phyloP scores from a whole-genome alignment of 2,888 invertebrate species.

The Hemistola chrysoprasaria region DNA sequence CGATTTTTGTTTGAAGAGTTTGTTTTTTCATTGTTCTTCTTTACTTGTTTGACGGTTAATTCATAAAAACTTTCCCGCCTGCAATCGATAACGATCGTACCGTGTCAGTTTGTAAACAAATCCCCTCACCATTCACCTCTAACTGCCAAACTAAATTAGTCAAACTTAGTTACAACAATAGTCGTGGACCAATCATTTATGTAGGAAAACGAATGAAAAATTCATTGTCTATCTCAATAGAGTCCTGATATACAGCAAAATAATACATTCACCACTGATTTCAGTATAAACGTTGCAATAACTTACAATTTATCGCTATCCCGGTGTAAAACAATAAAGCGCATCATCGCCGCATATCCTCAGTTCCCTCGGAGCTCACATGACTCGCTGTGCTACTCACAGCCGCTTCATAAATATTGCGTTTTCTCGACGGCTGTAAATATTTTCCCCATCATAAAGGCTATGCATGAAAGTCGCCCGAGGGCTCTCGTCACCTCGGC shows the following conservation, averaged over 20 bases:
- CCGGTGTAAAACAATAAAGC: constrained; percentile 60
- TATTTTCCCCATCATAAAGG: constrained; percentile 74
- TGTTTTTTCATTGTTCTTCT: constrained; percentile 83
- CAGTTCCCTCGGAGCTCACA: constrained; percentile 46
- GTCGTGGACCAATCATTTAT: not conserved
- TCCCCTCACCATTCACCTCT: constrained; percentile 30
- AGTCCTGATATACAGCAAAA: not conserved
- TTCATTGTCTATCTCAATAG: constrained; percentile 6
- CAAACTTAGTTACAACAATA: too few species aligned
- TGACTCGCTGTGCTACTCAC: constrained; percentile 50
- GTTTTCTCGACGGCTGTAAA: constrained; percentile 68
- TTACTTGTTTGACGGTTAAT: constrained; percentile 83
- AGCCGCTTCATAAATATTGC: constrained; percentile 66
- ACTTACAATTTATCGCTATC: constrained; percentile 50
- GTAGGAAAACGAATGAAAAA: not conserved
- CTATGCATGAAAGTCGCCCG: constrained; percentile 66
- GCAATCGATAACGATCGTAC: constrained; percentile 70
- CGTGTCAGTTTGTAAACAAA: constrained; percentile 71
- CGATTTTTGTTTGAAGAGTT: constrained; percentile 83
- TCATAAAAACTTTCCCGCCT: constrained; percentile 80
- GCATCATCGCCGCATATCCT: constrained; percentile 40
- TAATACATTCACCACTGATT: constrained; percentile 19
- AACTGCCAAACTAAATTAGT: not conserved
- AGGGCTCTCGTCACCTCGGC: constrained; percentile 75
- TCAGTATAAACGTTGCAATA: constrained; percentile 33